phyloP scores from a whole-genome alignment of 2,888 invertebrate species.

The Trissolcus japonicus region DNA sequence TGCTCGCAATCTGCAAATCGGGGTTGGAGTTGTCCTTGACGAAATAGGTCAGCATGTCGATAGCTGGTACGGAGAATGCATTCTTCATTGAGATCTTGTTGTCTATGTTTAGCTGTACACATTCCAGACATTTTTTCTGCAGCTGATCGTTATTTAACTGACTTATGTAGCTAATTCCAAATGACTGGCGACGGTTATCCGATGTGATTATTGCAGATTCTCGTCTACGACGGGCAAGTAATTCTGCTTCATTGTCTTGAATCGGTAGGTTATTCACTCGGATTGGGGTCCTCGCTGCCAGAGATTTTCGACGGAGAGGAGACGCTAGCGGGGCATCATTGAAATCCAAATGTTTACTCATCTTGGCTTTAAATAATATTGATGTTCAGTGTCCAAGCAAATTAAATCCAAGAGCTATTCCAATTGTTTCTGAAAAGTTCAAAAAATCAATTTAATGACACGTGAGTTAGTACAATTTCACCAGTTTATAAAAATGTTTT shows the following conservation, averaged over 20 bases:
- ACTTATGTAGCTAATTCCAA: slow-evolving; percentile 58
- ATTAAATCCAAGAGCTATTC: too few relatives aligned
- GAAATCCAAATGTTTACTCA: background rate
- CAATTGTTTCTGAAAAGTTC: background rate
- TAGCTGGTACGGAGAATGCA: slow-evolving; percentile 91
- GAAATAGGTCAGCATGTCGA: slow-evolving; percentile 89
- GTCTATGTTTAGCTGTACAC: slow-evolving; percentile 68
- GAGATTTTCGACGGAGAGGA: slow-evolving; percentile 64
- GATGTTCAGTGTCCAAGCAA: too few relatives aligned
- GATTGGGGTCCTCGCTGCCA: slow-evolving; percentile 43
- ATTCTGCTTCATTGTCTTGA: slow-evolving; percentile 71
- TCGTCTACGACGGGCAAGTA: slow-evolving; percentile 58
- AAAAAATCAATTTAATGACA: too few relatives aligned
- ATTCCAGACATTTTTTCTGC: slow-evolving; percentile 65
- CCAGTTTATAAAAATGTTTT: too few relatives aligned
- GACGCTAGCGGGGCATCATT: background rate
- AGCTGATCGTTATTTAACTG: slow-evolving; percentile 61
- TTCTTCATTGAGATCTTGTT: slow-evolving; percentile 91
- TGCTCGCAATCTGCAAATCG: slow-evolving; percentile 87
- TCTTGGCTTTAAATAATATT: background rate
- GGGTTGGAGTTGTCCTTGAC: slow-evolving; percentile 83
- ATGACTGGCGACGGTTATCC: background rate
- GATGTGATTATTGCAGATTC: slow-evolving; percentile 33
- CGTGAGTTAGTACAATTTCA: too few relatives aligned
- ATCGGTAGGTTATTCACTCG: slow-evolving; percentile 34